These are phyloP conservation scores for Neocrepidodera transversa DNA, from an alignment of 2,888 invertebrate genomes.

Conservation along the genomic window DNA sequence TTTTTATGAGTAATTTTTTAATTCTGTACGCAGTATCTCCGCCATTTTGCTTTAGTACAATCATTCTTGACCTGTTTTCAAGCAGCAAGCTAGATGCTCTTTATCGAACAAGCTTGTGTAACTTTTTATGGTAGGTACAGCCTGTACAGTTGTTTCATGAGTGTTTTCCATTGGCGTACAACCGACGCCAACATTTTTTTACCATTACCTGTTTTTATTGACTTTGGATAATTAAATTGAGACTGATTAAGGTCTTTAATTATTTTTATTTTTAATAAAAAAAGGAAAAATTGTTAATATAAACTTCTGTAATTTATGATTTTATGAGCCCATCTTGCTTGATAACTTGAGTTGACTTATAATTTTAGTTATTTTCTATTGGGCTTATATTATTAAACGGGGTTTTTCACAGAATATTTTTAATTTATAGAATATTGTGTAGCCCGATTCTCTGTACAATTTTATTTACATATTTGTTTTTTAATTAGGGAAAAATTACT, in stretches of 20 bases:
- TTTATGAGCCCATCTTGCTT: conserved; percentile 35
- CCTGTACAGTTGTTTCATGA: conserved; percentile 32
- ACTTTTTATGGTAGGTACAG: conserved; percentile 25
- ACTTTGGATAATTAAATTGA: no score
- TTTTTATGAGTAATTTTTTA: no score
- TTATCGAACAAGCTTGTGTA: conserved; percentile 24
- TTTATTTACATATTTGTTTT: background rate
- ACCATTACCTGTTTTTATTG: background rate
- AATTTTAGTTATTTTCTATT: conserved; percentile 37
- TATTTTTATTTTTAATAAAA: no score
- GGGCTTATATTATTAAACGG: conserved; percentile 36
- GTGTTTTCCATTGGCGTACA: conserved; percentile 25
- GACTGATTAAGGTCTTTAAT: no score
- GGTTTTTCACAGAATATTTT: conserved; percentile 37
- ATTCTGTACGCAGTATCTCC: background rate
- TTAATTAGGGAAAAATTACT: no score
- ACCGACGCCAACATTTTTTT: conserved; percentile 6
- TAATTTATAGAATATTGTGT: conserved; percentile 30
- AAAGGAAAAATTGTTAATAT: no score
- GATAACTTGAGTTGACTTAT: conserved; percentile 28
- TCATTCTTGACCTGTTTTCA: conserved; percentile 22
- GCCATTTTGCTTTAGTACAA: conserved; percentile 27
- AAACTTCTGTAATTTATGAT: no score
- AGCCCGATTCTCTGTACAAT: conserved; percentile 40
- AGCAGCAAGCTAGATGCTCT: background rate